Base-by-base conservation (phyloP, 2,888 invertebrate genomes). In the Tenthredo livida region DNA sequence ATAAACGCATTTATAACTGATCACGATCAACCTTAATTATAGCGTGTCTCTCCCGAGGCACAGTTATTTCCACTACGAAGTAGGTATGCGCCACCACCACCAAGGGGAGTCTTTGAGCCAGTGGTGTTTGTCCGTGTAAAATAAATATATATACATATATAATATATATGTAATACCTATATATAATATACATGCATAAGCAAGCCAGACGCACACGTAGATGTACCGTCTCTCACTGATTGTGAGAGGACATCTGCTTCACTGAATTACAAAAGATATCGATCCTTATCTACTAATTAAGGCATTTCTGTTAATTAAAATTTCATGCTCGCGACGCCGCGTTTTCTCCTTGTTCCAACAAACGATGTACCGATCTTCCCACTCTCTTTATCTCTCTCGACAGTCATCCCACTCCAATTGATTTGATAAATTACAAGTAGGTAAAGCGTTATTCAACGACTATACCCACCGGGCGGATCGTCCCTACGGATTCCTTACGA, bases 221-320 rank as follows among this genome's bases (percentile, higher is more conserved):
- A 50, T n/a, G 9, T 25, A 2, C 40, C 9, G 72, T 43, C 25
- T 43, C 70, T 70, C n/a, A 43, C 17, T 17, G 37, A n/a, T 40
- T 10, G n/a, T 21, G 43, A 77, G 80, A 83, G 67, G 83, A 70
- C 84, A 84, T 86, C 86, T 86, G 86, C 82, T 78, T 65, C 75
- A 83, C 65, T 61, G 85, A 61, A 78, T 50, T 83, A 80, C 84
- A 86, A 85, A 78, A 85, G 83, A 87, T 86, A 87, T 86, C 85
- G 88, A 87, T 87, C 85, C 86, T 87, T 88, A 89, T 87, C 88
- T 88, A 86, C 88, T 90, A 89, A 90, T 90, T 90, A 90, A 88
- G 86, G 87, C 87, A 87, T 89, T 89, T 87, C 88, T 87, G 87
- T 88, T 90, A 90, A 90, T 90, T 90, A 90, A 90, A 90, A 90